Percentiles rank a stretch among this genome's conserved stretches.
These are phyloP conservation scores for Cryptocephalus primarius DNA, from an alignment of 2,888 invertebrate species.

Conservation along the genomic window DNA sequence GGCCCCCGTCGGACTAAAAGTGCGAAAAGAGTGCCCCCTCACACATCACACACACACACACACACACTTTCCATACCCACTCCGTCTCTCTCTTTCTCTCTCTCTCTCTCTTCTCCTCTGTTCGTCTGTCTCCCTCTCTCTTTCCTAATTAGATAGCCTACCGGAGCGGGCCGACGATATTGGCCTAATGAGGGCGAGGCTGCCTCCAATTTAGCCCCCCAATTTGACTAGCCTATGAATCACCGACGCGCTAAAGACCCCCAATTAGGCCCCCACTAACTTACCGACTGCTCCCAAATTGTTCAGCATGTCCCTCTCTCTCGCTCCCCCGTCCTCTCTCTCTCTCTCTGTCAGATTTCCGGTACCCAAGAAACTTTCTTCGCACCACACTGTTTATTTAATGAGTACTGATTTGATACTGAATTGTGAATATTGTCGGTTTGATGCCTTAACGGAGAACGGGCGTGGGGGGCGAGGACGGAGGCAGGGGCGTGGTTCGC, in stretches of 20 bases:
- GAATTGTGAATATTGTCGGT: slow-evolving; percentile 37
- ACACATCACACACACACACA: not conserved
- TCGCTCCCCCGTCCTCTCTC: not conserved
- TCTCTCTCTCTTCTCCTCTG: not conserved
- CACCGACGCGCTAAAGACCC: slow-evolving; percentile 38
- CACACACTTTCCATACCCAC: not conserved
- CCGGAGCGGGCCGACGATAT: slow-evolving; percentile 35
- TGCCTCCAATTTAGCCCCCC: slow-evolving; percentile 36
- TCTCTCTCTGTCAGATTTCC: not conserved
- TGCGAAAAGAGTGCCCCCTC: slow-evolving; percentile 19
- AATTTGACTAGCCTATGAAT: slow-evolving; percentile 40
- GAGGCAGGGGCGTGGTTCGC: slow-evolving; percentile 15
- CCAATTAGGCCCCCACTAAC: slow-evolving; percentile 39
- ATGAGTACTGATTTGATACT: slow-evolving; percentile 42
- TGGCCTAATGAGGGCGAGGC: slow-evolving; percentile 40
- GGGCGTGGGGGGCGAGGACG: slow-evolving; percentile 27
- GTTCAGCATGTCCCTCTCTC: slow-evolving; percentile 33
- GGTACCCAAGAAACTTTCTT: slow-evolving; percentile 17
- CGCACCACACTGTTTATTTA: slow-evolving; percentile 42
- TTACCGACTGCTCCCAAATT: slow-evolving; percentile 38
- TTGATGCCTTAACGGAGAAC: slow-evolving; percentile 33
- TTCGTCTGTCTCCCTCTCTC: too few relatives aligned
- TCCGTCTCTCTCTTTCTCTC: not conserved
- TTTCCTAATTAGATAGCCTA: slow-evolving; percentile 37
- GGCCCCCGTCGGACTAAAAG: slow-evolving; percentile 20